These are phyloP conservation scores for Leucophenga maculata DNA, from an alignment of 2,888 invertebrate genomes.

Conservation along the genomic window DNA sequence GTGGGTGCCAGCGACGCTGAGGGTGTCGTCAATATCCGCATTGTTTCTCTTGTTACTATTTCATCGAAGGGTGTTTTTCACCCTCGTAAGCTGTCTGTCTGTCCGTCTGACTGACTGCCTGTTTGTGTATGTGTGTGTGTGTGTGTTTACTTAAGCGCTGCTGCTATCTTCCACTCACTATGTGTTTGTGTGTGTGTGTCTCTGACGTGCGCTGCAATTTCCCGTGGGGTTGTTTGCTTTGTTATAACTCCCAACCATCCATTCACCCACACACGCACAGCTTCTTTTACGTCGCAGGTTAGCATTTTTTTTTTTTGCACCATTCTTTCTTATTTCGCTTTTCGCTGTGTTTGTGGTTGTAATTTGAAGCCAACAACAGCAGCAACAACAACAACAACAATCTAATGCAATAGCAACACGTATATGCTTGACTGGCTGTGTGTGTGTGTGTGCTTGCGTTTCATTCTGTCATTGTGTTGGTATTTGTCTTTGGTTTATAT, in stretches of 20 bases:
- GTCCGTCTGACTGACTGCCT: not conserved
- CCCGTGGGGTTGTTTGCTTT: conserved; percentile 26
- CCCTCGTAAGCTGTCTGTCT: no score
- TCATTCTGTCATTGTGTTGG: not conserved
- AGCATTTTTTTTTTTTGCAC: conserved; percentile 5
- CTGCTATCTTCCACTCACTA: not conserved
- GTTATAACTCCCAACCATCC: not conserved
- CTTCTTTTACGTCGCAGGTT: conserved; percentile 8
- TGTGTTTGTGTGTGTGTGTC: not conserved
- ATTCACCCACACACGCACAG: not conserved
- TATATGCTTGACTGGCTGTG: conserved; percentile 4
- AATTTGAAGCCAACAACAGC: conserved; percentile 25
- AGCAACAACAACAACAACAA: no score
- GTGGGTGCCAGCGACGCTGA: conserved; percentile 45
- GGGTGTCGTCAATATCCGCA: conserved; percentile 41
- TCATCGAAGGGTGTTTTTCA: no score
- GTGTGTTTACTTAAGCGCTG: conserved; percentile 15
- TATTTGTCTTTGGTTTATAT: conserved; percentile 20
- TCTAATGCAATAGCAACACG: conserved; percentile 8
- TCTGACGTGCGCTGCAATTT: conserved; percentile 18
- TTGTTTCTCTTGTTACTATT: not conserved
- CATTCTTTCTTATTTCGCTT: conserved; percentile 42
- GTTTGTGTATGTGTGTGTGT: conserved; percentile 2
- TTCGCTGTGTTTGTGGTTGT: conserved; percentile 23
- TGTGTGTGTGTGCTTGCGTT: conserved; percentile 4